Evolutionary conservation across 2,888 invertebrate genomes (phyloP), one percentile per base, ranked within the genome.

Genomic region (Poecilobothrus nobilitatus): DNA sequence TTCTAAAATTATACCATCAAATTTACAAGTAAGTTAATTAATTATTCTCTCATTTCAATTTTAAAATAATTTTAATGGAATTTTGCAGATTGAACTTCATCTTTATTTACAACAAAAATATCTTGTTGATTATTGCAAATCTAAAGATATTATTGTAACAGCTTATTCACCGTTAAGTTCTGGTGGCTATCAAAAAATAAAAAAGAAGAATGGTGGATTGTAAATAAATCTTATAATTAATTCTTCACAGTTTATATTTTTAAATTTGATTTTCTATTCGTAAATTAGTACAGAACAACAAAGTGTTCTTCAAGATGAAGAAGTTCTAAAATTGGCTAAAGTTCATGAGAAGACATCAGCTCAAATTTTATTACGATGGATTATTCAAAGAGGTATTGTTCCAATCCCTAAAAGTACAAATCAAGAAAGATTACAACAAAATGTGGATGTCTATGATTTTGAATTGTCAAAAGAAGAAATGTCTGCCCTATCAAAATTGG

Each of bases 371-470:
- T 81, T 95, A 5, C 86, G 90, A 66, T 89, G 89, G 80, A 83
- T 87, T 18, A 75, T 92, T 10, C 92, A 95, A 78, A 86, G 86
- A 65, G 90, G 88, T 12, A 80, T 94, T 41, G 86, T 86, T 10
- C 88, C 88, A 62, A 93, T 95, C 76, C 95, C 95, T 5, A 95
- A 95, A 80, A 94, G 94, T 78, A 89, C 89, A 4, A 90, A 89
- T 79, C 82, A 88, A 0, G 77, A 82, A 9, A 86, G 94, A 71
- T 86, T 95, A 27, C 84, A 84, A 75, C 86, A 91, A 81, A 95
- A 95, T 77, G 85, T 93, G 65, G 82, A 89, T 69, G 79, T 93
- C 67, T 92, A 91, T 78, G 88, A 90, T 80, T 93, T 93, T 78
- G 80, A 86, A 73, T 79, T 94, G 64, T 85, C 82, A 66, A 78